These are phyloP conservation scores for Cryptoblepharus egeriae DNA, from an alignment of 2,797 vertebrate species.

Conservation along the genomic window DNA sequence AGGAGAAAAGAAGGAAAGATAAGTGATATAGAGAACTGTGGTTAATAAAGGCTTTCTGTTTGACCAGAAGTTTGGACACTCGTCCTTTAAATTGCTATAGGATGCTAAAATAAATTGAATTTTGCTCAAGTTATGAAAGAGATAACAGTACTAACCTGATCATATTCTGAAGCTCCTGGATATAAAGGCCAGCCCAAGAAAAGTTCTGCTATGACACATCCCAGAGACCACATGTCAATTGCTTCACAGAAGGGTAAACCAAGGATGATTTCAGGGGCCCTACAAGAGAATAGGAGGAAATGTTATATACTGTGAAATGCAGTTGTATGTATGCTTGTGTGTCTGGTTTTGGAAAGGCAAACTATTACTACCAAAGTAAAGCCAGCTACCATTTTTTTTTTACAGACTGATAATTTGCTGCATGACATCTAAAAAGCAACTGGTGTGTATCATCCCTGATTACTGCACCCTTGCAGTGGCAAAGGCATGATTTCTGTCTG, in stretches of 20 bases:
- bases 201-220: constrained; percentile 97
- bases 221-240: constrained; percentile 99
- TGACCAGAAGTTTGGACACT: no score
- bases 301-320: constrained; percentile 28
- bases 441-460: no score
- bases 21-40: no score
- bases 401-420: neutral
- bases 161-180: constrained; percentile 95
- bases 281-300: constrained; percentile 63
- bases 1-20: no score
- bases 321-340: neutral
- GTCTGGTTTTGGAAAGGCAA: neutral
- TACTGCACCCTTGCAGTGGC: neutral
- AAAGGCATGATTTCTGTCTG: neutral
- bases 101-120: no score
- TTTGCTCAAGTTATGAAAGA: no score
- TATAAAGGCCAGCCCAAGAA: constrained; percentile 98
- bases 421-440: no score
- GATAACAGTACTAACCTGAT: constrained; percentile 85
- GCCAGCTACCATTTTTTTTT: neutral
- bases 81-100: no score
- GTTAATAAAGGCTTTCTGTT: no score
- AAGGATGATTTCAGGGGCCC: constrained; percentile 98
- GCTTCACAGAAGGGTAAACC: constrained; percentile 97
- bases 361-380: neutral